Evolutionary conservation across 2,797 vertebrate species (phyloP).

Genomic region (Acanthornis magna): DNA sequence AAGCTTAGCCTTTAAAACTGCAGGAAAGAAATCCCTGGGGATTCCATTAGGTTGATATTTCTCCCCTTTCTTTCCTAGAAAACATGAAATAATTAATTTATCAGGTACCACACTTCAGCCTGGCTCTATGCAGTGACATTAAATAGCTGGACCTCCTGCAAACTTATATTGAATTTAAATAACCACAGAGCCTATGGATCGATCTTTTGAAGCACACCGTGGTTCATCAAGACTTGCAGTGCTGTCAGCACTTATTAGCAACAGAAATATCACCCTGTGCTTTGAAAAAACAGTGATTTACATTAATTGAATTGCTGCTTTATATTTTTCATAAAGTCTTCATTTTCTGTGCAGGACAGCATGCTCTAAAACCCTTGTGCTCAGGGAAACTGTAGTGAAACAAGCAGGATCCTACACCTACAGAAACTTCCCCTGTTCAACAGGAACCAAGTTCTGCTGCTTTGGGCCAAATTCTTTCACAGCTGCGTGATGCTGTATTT

Average conservation of each 20-base stretch:
- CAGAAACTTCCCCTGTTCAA: neutral
- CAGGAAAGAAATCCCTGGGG: neutral
- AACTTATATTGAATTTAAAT: neutral
- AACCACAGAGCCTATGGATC: neutral
- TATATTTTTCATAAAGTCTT: neutral
- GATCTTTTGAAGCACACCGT: neutral
- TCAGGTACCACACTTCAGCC: neutral
- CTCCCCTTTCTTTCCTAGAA: neutral
- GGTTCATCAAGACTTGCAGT: neutral
- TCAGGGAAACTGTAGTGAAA: neutral
- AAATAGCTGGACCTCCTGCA: constrained; percentile 4
- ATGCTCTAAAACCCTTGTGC: neutral
- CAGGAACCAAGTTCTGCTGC: neutral
- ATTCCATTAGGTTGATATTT: neutral
- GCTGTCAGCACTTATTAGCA: constrained; percentile 35
- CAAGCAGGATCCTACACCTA: neutral
- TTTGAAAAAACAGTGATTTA: neutral
- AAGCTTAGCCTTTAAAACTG: neutral
- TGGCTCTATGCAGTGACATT: neutral
- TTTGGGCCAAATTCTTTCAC: neutral
- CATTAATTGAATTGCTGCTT: neutral
- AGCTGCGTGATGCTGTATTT: neutral
- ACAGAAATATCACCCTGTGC: neutral
- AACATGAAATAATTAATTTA: constrained; percentile 14
- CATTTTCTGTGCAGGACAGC: neutral